Conservation (phyloP, 2,888 invertebrate species). For the Leucophora obtusa region DNA sequence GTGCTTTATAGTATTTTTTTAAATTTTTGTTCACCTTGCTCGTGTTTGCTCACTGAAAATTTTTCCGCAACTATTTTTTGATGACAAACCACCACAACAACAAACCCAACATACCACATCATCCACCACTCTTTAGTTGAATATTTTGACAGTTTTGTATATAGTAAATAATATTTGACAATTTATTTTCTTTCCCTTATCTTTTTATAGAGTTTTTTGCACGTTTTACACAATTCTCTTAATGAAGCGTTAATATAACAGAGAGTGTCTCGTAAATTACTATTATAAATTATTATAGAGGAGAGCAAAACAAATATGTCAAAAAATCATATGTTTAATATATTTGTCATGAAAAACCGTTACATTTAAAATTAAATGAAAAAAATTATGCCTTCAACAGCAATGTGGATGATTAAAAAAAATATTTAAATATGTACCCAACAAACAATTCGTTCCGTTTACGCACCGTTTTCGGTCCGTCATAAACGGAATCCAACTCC, state of each 20-base stretch:
- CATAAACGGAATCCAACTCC: too few relatives aligned
- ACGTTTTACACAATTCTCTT: constrained; percentile 11
- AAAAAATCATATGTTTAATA: neutral
- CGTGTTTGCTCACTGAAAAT: constrained; percentile 45
- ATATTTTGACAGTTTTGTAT: neutral
- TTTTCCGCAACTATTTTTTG: constrained; percentile 57
- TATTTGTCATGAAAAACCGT: constrained; percentile 5
- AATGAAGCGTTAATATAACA: neutral
- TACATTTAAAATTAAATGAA: neutral
- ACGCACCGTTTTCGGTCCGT: too few relatives aligned
- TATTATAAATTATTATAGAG: neutral
- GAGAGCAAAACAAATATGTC: neutral
- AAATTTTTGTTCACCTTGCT: constrained; percentile 36
- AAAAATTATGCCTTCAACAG: too few relatives aligned
- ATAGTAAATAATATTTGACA: constrained; percentile 18
- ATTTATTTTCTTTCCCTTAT: constrained; percentile 50
- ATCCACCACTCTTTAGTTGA: neutral
- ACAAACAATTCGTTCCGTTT: too few relatives aligned
- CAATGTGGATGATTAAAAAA: too few relatives aligned
- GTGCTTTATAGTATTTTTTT: constrained; percentile 25
- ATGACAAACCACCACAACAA: constrained; percentile 32
- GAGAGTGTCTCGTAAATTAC: neutral
- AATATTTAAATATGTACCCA: too few relatives aligned
- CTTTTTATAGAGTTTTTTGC: constrained; percentile 1
- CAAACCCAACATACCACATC: constrained; percentile 26